Evolutionary conservation across 2,797 vertebrate species (phyloP), one percentile per base, ranked within the genome.

Genomic region (Bufotes viridis): DNA sequence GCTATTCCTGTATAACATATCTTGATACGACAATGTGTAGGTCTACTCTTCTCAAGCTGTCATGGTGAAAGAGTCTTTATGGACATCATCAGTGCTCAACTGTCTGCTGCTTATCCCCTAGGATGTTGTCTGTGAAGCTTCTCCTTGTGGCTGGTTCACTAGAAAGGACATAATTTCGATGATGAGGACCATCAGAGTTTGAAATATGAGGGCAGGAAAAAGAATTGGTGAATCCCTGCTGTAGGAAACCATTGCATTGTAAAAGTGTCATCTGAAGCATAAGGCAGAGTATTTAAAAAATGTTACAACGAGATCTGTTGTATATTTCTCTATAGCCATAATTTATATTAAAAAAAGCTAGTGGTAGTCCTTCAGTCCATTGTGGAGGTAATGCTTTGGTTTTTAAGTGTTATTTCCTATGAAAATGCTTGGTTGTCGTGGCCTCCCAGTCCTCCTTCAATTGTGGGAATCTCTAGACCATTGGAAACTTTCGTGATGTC

Each of bases 381-480:
- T 81, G 79, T 22, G 60, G 14, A 34, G 2, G 8, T 24, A 24
- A 24, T 63, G 2, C 29, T 24, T 76, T 49, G 24, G 20, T 51
- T 49, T 29, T 51, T 61, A 60, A 15, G n/a, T 49, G 2, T 20
- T 85, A 2, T n/a, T 17, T 76, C n/a, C 11, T 85, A 85, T 1
- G 84, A 85, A 79, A 86, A 89, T 12, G 84, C 81, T n/a, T 84
- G 79, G 85, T 89, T 89, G 42, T 87, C 88, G 24, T 83, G 79
- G 51, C 88, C 87, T 34, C 49, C 67, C 0, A 90, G 1, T 0
- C 81, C 65, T 29, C 65, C 91, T 85, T 90, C 92, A 86, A 96
- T 92, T 0, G 94, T 94, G 22, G 95, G 91, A 76, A 95, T 95
- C 90, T 96, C 94, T 0, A 92, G 55, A 15, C 34, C n/a, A 14